phyloP scores from a whole-genome alignment of 2,888 invertebrate species.

The Plemyria rubiginata region DNA sequence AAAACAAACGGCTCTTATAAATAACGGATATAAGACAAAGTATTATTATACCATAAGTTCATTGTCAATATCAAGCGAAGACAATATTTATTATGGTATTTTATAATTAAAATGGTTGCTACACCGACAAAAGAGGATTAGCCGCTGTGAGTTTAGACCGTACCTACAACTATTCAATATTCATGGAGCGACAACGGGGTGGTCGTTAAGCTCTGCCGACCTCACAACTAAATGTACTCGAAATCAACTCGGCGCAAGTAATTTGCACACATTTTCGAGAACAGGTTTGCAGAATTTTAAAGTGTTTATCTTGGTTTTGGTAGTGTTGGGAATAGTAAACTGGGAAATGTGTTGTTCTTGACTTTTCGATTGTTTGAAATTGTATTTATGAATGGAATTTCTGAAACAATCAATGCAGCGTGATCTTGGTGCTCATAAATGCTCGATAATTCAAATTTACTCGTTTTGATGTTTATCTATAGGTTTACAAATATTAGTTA shows the following conservation, averaged over 20 bases:
- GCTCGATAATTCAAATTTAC: too few relatives aligned
- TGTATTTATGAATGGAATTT: background rate
- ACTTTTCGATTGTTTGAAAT: constrained; percentile 6
- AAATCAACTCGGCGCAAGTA: constrained; percentile 35
- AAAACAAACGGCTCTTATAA: too few relatives aligned
- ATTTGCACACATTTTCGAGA: constrained; percentile 37
- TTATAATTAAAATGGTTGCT: constrained; percentile 31
- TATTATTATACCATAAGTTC: background rate
- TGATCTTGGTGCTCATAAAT: background rate
- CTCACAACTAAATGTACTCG: constrained; percentile 49
- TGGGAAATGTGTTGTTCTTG: constrained; percentile 6
- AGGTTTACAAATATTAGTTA: background rate
- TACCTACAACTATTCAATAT: constrained; percentile 57
- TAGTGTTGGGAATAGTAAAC: constrained; percentile 24
- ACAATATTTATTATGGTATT: constrained; percentile 26
- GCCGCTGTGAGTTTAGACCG: constrained; percentile 49
- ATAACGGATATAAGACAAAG: too few relatives aligned
- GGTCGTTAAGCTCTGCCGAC: constrained; percentile 55
- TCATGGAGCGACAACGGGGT: constrained; percentile 58
- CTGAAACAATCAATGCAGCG: background rate
- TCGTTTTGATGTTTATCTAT: too few relatives aligned
- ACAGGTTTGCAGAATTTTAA: constrained; percentile 30
- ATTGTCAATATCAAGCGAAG: constrained; percentile 9
- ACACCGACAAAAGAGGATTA: constrained; percentile 53
- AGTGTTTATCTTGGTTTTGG: constrained; percentile 25